Evolutionary conservation across 2,888 invertebrate genomes (phyloP), one percentile per base, ranked within the genome.

Genomic region (Dichetophora obliterata): DNA sequence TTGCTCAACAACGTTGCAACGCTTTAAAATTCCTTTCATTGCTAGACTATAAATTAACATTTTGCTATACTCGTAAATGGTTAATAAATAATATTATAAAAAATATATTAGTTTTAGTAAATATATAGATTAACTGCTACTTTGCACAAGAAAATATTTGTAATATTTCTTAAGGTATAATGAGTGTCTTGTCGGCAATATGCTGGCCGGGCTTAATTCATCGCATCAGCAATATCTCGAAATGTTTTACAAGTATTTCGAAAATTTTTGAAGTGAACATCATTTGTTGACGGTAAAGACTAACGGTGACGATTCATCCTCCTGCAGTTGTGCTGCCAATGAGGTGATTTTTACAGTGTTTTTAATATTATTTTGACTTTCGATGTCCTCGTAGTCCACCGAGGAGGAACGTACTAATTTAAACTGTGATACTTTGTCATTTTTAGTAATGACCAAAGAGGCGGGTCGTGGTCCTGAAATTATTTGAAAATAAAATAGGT

Each of bases 351-450:
- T 75, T 48, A 57, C 72, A 61, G 80, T 80, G 43, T 81, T 82
- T 27, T 80, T 79, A 3, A 77, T 71, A 72, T 82, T 84, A 34
- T 84, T 82, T 79, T 88, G 88, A 89, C 85, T 84, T 80, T 89
- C 89, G 34, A 88, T 84, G 72, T 89, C 88, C 63, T 89, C 90
- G 75, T 89, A 89, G 80, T 89, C 89, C 22, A 89, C 86, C 2
- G 89, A 89, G 3, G 87, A 85, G 27, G 89, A 89, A 69, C 89
- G 88, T 52, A 87, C 84, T 77, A 89, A 81, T 79, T 89, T 89
- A 76, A 88, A 88, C 78, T 88, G 88, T 27, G 87, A 82, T 31
- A 79, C 78, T 78, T 81, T 86, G 75, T 89, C 89, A 78, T 84
- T 86, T 82, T 87, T 86, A 11, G 88, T 87, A 71, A 89, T 85